phyloP scores from a whole-genome alignment of 2,888 invertebrate genomes.

The Syritta pipiens region DNA sequence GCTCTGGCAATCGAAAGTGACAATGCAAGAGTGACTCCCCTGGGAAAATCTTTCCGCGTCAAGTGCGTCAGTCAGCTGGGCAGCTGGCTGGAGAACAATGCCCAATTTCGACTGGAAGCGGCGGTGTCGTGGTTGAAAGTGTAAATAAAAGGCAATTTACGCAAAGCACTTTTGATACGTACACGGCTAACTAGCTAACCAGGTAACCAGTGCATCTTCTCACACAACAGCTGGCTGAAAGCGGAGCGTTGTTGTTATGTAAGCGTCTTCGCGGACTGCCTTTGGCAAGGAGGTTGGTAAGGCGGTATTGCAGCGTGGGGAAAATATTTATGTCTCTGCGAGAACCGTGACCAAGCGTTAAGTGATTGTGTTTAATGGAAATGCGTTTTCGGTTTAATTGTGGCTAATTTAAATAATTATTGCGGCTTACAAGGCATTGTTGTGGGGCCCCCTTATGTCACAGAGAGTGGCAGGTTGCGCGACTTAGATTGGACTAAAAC shows the following conservation, averaged over 20 bases:
- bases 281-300: background rate
- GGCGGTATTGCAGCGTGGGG: slow-evolving; percentile 51
- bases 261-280: slow-evolving; percentile 8
- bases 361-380: slow-evolving; percentile 64
- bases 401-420: slow-evolving; percentile 64
- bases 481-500: background rate
- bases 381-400: slow-evolving; percentile 63
- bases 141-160: slow-evolving; percentile 42
- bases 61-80: slow-evolving; percentile 2
- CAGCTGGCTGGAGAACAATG: slow-evolving; percentile 12
- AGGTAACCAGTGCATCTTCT: slow-evolving; percentile 27
- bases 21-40: slow-evolving; percentile 40
- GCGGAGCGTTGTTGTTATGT: slow-evolving; percentile 32
- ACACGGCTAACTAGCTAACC: slow-evolving; percentile 18
- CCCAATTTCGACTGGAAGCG: slow-evolving; percentile 26
- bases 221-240: slow-evolving; percentile 31
- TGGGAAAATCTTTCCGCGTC: slow-evolving; percentile 35
- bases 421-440: slow-evolving; percentile 37
- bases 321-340: slow-evolving; percentile 48
- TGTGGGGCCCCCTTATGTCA: slow-evolving; percentile 44
- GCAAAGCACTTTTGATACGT: slow-evolving; percentile 31
- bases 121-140: slow-evolving; percentile 24
- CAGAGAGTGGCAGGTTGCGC: slow-evolving; percentile 21
- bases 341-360: slow-evolving; percentile 66
- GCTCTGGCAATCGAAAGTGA: slow-evolving; percentile 55